These are phyloP conservation scores for Syngnathus typhle DNA, from an alignment of 2,113 vertebrate species.

Conservation along the genomic window DNA sequence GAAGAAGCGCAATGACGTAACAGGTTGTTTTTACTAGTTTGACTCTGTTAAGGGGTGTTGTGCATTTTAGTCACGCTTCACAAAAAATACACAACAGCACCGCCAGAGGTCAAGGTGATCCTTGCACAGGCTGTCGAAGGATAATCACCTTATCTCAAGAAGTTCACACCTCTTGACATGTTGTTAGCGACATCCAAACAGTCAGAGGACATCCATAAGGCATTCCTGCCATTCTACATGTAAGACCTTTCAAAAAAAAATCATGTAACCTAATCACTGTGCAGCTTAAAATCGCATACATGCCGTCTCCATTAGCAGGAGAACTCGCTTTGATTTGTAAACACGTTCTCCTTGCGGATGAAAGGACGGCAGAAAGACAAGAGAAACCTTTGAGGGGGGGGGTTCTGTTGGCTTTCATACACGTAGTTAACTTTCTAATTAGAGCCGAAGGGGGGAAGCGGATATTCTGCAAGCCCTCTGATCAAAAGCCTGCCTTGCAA, in stretches of 20 bases:
- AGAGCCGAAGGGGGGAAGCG: conserved; percentile 27
- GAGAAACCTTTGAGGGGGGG: conserved; percentile 29
- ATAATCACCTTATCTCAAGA: conserved; percentile 4
- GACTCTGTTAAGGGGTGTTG: too few species aligned
- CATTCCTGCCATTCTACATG: conserved; percentile 10
- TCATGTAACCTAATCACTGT: conserved; percentile 9
- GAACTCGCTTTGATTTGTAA: conserved; percentile 54
- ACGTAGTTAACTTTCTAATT: conserved; percentile 53
- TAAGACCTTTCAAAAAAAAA: conserved; percentile 12
- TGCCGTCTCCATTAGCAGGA: conserved; percentile 17
- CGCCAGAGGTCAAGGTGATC: not conserved
- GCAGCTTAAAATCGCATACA: conserved; percentile 7
- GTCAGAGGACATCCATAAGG: not conserved
- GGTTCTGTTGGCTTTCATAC: conserved; percentile 53
- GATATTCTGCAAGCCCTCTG: conserved; percentile 34
- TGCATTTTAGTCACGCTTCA: too few species aligned
- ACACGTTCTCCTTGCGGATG: conserved; percentile 45
- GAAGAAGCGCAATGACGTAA: too few species aligned
- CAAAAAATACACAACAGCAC: not conserved
- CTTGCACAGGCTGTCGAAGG: not conserved
- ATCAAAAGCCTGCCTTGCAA: conserved; percentile 51
- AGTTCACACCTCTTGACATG: conserved; percentile 20
- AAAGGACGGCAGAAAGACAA: conserved; percentile 45
- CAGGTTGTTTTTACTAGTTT: too few species aligned
- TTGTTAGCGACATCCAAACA: conserved; percentile 1